phyloP scores from a whole-genome alignment of 1,140 invertebrate genomes.

The Berghia stephanieae region DNA sequence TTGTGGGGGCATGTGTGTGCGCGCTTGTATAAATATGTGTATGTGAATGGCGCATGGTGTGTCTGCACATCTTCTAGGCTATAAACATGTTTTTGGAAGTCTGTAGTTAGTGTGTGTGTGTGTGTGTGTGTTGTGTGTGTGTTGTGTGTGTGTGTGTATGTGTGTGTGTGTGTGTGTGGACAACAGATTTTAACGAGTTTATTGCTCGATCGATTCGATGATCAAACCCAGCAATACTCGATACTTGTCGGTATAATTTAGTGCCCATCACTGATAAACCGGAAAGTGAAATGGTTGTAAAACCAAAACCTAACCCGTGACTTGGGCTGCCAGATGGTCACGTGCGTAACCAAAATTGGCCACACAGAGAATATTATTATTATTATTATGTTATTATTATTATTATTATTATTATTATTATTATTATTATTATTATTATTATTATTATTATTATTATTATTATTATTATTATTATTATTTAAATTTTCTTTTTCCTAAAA shows the following conservation, averaged over 20 bases:
- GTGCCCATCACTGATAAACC: not conserved
- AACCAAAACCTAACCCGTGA: no score
- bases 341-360: no score
- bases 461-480: no score
- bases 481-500: no score
- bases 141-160: slow-evolving; percentile 15
- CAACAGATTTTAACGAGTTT: not conserved
- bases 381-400: not conserved
- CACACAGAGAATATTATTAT: not conserved
- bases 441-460: no score
- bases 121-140: slow-evolving; percentile 1
- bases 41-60: no score
- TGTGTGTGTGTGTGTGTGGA: not conserved
- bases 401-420: not conserved
- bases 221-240: not conserved
- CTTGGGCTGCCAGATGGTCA: no score
- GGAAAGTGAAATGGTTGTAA: not conserved
- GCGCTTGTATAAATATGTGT: no score
- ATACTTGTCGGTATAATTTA: not conserved
- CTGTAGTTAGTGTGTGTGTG: not conserved
- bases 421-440: no score
- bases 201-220: not conserved
- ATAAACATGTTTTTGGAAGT: not conserved
- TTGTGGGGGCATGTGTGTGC: no score
- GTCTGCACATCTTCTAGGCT: no score